Evolutionary conservation across 2,888 invertebrate genomes (phyloP), one percentile per base, ranked within the genome.

Genomic region (Amblyjoppa fuscipennis): DNA sequence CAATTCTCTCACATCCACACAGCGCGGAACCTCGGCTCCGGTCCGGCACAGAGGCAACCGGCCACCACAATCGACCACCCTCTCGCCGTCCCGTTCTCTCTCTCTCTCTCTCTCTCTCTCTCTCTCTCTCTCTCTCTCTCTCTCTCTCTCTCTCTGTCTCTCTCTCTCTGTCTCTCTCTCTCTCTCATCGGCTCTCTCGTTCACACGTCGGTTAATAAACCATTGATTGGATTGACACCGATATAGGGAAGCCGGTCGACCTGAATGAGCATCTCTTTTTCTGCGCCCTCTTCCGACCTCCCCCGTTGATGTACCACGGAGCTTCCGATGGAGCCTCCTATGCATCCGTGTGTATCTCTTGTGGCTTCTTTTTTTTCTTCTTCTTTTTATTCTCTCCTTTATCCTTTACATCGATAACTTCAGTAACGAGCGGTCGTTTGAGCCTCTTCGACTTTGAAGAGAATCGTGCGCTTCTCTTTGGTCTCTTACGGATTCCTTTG

Each of bases 151-250:
- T 69, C 61, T 28, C 79, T 69, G 53, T 28, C 79, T 69, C 61
- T 28, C 79, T 69, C 61, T 28, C 79, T 69, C 61, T 28, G 76
- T 69, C 61, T 28, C 79, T 69, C 61, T 28, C 79, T 68, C 64
- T 53, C 41, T 28, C 79, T 69, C 61, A 82, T 70, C 85, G 84
- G 84, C 88, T 87, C 88, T 84, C 89, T 89, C 88, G 90, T 92
- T 92, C 91, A 90, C 91, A 90, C 93, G 90, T 89, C 91, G 91
- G 91, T 93, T 93, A 93, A 93, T 93, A 93, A 93, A 93, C 90
- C 92, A 93, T 93, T 93, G 92, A 93, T 93, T 93, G 92, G 92
- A 93, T 93, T 93, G 92, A 93, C 93, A 93, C 92, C 91, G 92
- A 93, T 93, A 91, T 88, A 87, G 90, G 86, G 89, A 89, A 90